Evolutionary conservation across 2,113 vertebrate genomes (phyloP), one percentile per base, ranked within the genome.

Genomic region (Nyctereutes procyonoides): DNA sequence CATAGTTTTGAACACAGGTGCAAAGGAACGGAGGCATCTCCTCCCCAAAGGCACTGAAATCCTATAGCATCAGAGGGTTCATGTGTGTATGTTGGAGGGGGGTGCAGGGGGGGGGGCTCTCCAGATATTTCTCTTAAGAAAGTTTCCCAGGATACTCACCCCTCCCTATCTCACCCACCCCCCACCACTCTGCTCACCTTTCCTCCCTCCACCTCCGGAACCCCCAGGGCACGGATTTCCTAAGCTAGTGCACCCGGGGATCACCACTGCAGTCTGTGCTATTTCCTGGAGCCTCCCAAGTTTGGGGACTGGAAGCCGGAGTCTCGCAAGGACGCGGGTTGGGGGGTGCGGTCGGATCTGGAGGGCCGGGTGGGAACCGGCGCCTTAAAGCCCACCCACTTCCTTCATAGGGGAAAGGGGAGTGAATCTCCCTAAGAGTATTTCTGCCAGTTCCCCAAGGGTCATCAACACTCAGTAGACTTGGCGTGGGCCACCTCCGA

Each of bases 61-160:
- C 58, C 86, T 63, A 8, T 1, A 53, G 60, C 26, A 32, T 85
- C 63, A 5, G 24, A 19, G 65, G 62, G 56, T 51, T 81, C 24
- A 69, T 69, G 17, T 19, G 5, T 0, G 26, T 28, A 14, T 69
- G 5, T 7, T 7, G 30, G 5, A 12, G 16, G 14, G 7, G 10
- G 30, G 28, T 13, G 17, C 3, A 1, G 10, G 2, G 28, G 38
- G n/a, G 19, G 3, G 1, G 6, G 67, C 17, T 9, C 53, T 22
- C 58, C 43, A 11, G 58, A 26, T 10, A 26, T 13, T 16, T 84
- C 65, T 55, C 62, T 8, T 1, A 56, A 56, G 2, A 58, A 63
- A 94, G 58, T 96, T 85, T 74, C 76, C 67, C 13, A 4, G 19
- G 14, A 63, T n/a, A 28, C 16, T 11, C 35, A 26, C 32, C 30